A percentile compares a stretch with the other conserved stretches of the same genome.
phyloP scores from a whole-genome alignment of 2,797 vertebrate species.

The Selene dorsalis region DNA sequence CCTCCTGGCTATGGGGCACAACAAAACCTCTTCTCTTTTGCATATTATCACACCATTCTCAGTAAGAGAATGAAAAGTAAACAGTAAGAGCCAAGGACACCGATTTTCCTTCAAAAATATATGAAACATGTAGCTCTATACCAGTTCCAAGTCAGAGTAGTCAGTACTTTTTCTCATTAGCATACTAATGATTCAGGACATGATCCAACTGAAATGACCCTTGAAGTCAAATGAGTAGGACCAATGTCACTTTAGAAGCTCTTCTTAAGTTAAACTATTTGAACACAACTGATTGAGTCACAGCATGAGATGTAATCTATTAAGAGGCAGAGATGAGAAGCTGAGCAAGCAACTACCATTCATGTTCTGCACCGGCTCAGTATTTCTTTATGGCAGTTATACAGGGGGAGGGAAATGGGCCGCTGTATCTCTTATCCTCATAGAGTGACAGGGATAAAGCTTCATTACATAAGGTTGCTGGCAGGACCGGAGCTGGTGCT shows the following conservation, averaged over 20 bases:
- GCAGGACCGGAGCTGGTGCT: conserved; percentile 57
- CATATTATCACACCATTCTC: not conserved
- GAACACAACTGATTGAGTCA: conserved; percentile 20
- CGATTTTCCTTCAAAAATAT: not conserved
- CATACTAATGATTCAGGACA: conserved; percentile 47
- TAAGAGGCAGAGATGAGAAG: conserved; percentile 33
- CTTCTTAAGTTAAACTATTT: conserved; percentile 21
- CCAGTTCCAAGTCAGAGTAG: conserved; percentile 9
- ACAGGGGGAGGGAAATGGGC: conserved; percentile 24
- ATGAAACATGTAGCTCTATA: conserved; percentile 15
- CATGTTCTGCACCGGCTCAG: conserved; percentile 32
- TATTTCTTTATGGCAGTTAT: conserved; percentile 30
- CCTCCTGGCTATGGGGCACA: not conserved
- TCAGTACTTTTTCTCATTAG: conserved; percentile 39
- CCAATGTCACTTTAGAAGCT: conserved; percentile 28
- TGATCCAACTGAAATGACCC: conserved; percentile 14
- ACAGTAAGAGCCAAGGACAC: conserved; percentile 7
- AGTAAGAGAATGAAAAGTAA: too few relatives aligned
- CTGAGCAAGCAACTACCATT: conserved; percentile 46
- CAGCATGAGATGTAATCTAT: conserved; percentile 33
- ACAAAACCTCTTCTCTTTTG: not conserved
- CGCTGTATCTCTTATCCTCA: conserved; percentile 37
- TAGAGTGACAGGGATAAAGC: conserved; percentile 62
- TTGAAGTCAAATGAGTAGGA: conserved; percentile 27
- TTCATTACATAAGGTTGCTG: conserved; percentile 75